Evolutionary conservation across 1,140 invertebrate genomes (phyloP).

Genomic region (Drosophila murphyi): DNA sequence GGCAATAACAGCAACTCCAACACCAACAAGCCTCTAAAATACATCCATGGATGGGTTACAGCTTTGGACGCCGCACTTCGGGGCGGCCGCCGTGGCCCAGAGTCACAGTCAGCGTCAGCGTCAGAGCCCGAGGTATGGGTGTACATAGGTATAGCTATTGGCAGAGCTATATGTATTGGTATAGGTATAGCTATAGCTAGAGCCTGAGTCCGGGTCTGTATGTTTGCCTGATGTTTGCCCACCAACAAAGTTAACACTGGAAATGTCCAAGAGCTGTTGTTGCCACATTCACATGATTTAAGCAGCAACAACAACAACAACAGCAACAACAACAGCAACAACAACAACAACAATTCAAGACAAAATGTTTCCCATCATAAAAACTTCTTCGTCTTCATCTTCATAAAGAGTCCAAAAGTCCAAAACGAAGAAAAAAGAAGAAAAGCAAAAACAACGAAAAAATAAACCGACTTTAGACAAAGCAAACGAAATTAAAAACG

Average conservation of each 20-base stretch:
- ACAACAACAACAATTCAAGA: constrained; percentile 19
- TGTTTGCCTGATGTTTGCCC: constrained; percentile 68
- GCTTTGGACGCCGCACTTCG: constrained; percentile 35
- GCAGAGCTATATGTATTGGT: too few relatives aligned
- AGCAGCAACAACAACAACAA: constrained; percentile 56
- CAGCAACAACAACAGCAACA: constrained; percentile 14
- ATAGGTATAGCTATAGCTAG: not conserved
- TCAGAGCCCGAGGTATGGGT: not conserved
- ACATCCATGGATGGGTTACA: constrained; percentile 25
- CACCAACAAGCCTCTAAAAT: constrained; percentile 6
- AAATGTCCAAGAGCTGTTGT: constrained; percentile 70
- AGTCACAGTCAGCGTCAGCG: not conserved
- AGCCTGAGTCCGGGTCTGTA: constrained; percentile 22
- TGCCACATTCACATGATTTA: constrained; percentile 79
- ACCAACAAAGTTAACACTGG: constrained; percentile 74
- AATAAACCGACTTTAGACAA: constrained; percentile 57
- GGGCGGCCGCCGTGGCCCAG: constrained; percentile 36
- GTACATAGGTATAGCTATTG: too few relatives aligned
- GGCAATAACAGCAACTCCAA: constrained; percentile 14
- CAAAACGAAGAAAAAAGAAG: constrained; percentile 34
- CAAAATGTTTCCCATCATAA: constrained; percentile 81
- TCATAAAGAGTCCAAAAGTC: constrained; percentile 56
- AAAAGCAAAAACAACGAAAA: constrained; percentile 21
- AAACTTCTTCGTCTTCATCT: constrained; percentile 45
- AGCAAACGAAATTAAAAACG: constrained; percentile 81